Base-by-base conservation (phyloP, 2,113 vertebrate species). In the Grammomys surdaster region DNA sequence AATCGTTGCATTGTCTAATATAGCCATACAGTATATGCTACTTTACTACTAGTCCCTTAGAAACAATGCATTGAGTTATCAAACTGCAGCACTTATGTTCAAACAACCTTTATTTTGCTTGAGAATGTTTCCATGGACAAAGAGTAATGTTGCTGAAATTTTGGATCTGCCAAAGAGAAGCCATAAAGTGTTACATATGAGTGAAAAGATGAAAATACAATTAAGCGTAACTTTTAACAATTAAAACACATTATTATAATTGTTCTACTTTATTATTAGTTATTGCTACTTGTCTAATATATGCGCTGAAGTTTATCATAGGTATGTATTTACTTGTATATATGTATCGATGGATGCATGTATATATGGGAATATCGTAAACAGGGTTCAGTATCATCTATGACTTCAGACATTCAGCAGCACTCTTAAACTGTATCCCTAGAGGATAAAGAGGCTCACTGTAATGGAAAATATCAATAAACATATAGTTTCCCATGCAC, bases 391-490 rank as follows among this genome's bases (percentile, higher is more conserved):
- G 40, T 87, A 78, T 33, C 58, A 31, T 94, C 36, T 22, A 7
- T 60, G n/a, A 48, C 12, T 67, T 90, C 28, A 86, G 65, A 28
- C 72, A 78, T 77, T 31, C 5, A 78, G 20, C 46, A 16, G 17
- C 7, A 9, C 19, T 75, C 56, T 85, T 56, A 26, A 85, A 90
- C 72, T 20, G 40, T 54, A 90, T 46, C 28, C 26, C 46, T 12
- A 2, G 48, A 24, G 48, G 12, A 73, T 63, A 76, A 58, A 40
- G 24, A 33, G 22, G 31, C 46, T 63, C 36, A 16, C n/a, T 78
- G 22, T 70, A 87, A 95, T 77, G 75, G 67, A 90, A 90, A 92
- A 70, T 81, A 87, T 43, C 0, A 12, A 82, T 43, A 94, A 82
- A 81, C 46, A 60, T 69, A 91, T 87, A 60, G 12, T 91, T 20